A percentile compares a stretch with the other conserved stretches of the same genome.
Conservation (phyloP, 2,888 invertebrate species). For the Epinotia brunnichana region DNA sequence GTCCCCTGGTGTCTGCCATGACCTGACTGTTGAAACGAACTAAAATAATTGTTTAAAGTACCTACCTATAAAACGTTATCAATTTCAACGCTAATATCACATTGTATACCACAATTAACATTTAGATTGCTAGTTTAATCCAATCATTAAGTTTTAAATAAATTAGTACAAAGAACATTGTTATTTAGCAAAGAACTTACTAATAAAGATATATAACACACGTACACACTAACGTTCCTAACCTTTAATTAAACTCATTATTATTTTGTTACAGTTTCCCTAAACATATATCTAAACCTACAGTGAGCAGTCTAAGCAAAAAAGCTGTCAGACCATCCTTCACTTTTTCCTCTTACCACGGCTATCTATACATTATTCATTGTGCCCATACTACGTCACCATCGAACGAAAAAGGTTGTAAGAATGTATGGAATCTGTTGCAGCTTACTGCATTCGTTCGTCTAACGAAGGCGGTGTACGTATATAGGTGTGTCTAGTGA, state of each 20-base stretch:
- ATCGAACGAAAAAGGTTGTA: not conserved
- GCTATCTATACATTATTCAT: constrained; percentile 58
- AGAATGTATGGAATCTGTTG: not conserved
- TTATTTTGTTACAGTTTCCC: constrained; percentile 1
- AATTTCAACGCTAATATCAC: too few species aligned
- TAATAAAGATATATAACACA: too few species aligned
- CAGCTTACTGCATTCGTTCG: constrained; percentile 1
- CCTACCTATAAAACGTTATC: too few species aligned
- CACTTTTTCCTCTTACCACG: constrained; percentile 52
- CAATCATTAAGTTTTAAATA: too few species aligned
- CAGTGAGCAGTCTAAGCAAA: constrained; percentile 52
- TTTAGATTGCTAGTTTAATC: too few species aligned
- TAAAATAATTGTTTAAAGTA: too few species aligned
- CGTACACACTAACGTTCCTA: too few species aligned
- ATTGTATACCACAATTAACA: too few species aligned
- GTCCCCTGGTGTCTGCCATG: too few species aligned
- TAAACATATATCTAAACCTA: constrained; percentile 41
- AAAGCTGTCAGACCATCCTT: constrained; percentile 59
- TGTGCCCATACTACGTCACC: constrained; percentile 51
- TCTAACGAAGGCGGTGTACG: not conserved
- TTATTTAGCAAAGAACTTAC: not conserved
- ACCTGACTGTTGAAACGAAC: too few species aligned
- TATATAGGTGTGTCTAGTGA: constrained; percentile 9
- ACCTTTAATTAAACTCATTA: not conserved
- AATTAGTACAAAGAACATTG: not conserved